phyloP scores from a whole-genome alignment of 2,888 invertebrate species.

The Tipula confusa region DNA sequence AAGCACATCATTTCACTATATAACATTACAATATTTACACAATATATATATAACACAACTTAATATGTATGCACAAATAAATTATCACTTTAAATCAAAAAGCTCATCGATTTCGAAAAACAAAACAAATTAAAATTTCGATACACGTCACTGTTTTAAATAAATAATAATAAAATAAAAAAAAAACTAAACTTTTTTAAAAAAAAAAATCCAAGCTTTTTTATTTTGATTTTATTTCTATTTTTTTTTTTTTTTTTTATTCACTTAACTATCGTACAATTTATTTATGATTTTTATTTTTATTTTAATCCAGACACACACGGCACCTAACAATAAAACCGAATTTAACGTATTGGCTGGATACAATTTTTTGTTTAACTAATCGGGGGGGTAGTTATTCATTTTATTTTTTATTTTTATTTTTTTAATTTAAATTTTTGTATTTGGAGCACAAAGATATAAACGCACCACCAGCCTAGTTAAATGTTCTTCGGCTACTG shows the following conservation, averaged over 20 bases:
- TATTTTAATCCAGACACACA: not conserved
- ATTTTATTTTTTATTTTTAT: not conserved
- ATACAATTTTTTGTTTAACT: not conserved
- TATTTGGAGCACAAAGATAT: not conserved
- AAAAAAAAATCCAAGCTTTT: not conserved
- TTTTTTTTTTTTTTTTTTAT: not conserved
- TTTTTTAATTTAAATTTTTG: not conserved
- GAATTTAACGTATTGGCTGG: conserved; percentile 12
- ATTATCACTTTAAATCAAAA: not conserved
- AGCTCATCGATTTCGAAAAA: not conserved
- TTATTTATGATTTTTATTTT: not conserved
- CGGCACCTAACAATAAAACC: not conserved
- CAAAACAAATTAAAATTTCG: not conserved
- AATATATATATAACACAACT: not conserved
- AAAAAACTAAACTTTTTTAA: not conserved
- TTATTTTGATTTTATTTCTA: not conserved
- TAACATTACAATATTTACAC: not conserved
- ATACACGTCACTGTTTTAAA: not conserved
- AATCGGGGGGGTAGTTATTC: not conserved
- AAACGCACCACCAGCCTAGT: not conserved
- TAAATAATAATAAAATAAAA: not conserved
- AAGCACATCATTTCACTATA: not conserved
- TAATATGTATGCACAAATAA: not conserved
- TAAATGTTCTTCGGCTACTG: conserved; percentile 12
- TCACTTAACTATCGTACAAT: conserved; percentile 5